phyloP scores from a whole-genome alignment of 1,140 invertebrate species.

The Orchesella cincta region DNA sequence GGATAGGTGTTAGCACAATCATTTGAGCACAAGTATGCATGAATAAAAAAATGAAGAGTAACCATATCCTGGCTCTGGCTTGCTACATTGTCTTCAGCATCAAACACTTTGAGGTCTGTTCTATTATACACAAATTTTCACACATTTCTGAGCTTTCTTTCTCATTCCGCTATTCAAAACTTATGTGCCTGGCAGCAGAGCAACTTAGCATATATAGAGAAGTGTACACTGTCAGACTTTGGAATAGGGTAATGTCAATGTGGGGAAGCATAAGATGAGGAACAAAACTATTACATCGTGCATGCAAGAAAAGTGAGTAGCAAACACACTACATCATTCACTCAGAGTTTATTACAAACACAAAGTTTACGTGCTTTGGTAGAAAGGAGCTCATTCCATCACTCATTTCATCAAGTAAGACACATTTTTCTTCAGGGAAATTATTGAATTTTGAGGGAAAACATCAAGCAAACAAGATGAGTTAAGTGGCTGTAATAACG shows the following conservation, averaged over 20 bases:
- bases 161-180: not conserved
- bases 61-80: too few species aligned
- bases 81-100: not conserved
- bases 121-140: not conserved
- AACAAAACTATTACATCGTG: not conserved
- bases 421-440: not conserved
- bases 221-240: not conserved
- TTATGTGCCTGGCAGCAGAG: not conserved
- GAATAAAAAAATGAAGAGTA: too few species aligned
- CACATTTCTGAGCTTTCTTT: slow-evolving; percentile 14
- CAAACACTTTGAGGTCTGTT: not conserved
- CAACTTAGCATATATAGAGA: not conserved
- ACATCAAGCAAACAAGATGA: not conserved
- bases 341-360: too few species aligned
- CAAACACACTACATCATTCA: not conserved
- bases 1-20: not conserved
- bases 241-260: not conserved
- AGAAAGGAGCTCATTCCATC: not conserved
- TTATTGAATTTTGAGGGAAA: not conserved
- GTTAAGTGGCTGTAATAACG: not conserved
- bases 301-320: not conserved
- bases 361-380: not conserved
- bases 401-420: not conserved
- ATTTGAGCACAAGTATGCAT: not conserved
- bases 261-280: not conserved